Base-by-base conservation (phyloP, 1,140 invertebrate genomes). In the Drosophila kikkawai region DNA sequence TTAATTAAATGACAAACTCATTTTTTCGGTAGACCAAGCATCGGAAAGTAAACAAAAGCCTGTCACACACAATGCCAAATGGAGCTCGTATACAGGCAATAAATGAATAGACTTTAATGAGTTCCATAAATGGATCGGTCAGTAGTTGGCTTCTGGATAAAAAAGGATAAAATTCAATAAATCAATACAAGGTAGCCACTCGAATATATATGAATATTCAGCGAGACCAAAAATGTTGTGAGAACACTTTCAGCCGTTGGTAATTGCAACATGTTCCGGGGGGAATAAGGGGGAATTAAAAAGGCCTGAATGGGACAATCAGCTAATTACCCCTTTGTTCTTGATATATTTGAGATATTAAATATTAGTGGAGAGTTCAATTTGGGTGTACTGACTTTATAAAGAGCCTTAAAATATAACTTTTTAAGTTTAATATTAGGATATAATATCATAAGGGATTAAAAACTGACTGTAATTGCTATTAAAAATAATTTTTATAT, bases 1-100 rank as follows among this genome's bases (percentile, higher is more conserved):
- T 79, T 80, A 86, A 88, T 86, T 86, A 83, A 80, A 86, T 83
- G 84, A 56, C 67, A 80, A 83, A 70, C 57, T 45, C 63, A 51
- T 65, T 75, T 68, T 64, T 77, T 67, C 19, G 22, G 12, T 22
- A 50, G 41, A 60, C 29, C 39, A 57, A 68, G 13, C 51, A 36
- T n/a, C 48, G 26, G 17, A 51, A 68, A 41, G 63, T 51, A 84
- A 77, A 78, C 67, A 51, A 47, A 58, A 44, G 77, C 59, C 55
- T 32, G 36, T 15, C 53, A 11, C 36, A 56, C 19, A 64, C 44
- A 26, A 37, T n/a, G 48, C 26, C 41, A 47, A 53, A 60, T 32
- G 19, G 22, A 37, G 32, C 37, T 8, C 4, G 13, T 8, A 17
- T 34, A 42, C n/a, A 32, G 13, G 15, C 29, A 13, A 41, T 37